Evolutionary conservation across 2,797 vertebrate species (phyloP).

Genomic region (Somateria mollissima): DNA sequence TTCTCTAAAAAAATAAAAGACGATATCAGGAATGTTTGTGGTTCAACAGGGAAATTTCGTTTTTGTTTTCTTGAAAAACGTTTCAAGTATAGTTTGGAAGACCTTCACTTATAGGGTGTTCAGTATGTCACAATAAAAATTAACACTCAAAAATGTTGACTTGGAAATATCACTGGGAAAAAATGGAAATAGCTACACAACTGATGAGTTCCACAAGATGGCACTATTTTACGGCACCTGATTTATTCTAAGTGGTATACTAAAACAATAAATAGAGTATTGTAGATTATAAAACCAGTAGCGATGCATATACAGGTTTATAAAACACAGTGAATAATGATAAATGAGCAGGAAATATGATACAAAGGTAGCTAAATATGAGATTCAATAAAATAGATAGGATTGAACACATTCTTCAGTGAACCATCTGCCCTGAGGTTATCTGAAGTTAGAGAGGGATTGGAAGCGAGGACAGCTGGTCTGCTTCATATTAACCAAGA

Average conservation of each 20-base stretch:
- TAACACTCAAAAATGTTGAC: neutral
- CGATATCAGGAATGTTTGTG: neutral
- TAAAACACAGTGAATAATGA: neutral
- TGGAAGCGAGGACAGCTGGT: neutral
- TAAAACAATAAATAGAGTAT: neutral
- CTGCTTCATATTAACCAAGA: neutral
- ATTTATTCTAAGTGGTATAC: neutral
- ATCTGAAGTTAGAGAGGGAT: neutral
- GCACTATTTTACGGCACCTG: conserved; percentile 26
- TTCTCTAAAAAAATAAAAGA: neutral
- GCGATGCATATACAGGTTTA: neutral
- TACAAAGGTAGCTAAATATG: neutral
- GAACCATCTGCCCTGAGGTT: neutral
- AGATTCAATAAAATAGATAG: neutral
- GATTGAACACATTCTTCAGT: neutral
- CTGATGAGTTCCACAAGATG: conserved; percentile 56
- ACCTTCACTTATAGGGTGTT: neutral
- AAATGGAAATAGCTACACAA: neutral
- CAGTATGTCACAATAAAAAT: neutral
- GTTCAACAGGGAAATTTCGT: neutral
- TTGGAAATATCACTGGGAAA: neutral
- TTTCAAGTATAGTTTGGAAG: neutral
- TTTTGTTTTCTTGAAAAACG: neutral
- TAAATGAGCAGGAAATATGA: neutral
- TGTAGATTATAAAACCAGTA: neutral